Evolutionary conservation across 2,113 vertebrate species (phyloP).

Genomic region (Tylochromis polylepis): DNA sequence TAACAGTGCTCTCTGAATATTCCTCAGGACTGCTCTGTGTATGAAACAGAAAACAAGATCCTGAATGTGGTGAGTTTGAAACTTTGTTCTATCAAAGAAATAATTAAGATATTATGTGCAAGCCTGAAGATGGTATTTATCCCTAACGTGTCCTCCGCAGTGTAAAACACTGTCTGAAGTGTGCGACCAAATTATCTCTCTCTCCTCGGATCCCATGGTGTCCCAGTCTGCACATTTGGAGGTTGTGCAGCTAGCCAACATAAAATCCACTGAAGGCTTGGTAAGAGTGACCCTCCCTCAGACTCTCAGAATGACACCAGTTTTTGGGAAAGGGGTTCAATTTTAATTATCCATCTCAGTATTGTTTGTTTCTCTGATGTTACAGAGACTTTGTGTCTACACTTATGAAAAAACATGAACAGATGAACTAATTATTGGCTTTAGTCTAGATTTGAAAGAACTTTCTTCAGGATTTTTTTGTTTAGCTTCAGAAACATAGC

Average conservation of each 20-base stretch:
- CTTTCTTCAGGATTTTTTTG: neutral
- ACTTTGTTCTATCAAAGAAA: neutral
- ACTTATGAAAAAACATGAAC: neutral
- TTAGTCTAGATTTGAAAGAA: accelerated
- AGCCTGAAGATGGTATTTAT: neutral
- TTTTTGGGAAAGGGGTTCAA: neutral
- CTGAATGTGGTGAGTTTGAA: slow-evolving; percentile 67
- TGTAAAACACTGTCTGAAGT: slow-evolving; percentile 92
- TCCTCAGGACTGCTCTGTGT: slow-evolving; percentile 70
- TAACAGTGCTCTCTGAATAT: slow-evolving; percentile 52
- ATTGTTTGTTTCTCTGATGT: no score
- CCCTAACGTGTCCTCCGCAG: slow-evolving; percentile 58
- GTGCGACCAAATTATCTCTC: slow-evolving; percentile 92
- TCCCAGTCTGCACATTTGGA: slow-evolving; percentile 93
- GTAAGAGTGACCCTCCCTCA: slow-evolving; percentile 71
- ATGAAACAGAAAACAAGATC: slow-evolving; percentile 74
- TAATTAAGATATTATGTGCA: neutral
- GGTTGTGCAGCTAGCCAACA: slow-evolving; percentile 87
- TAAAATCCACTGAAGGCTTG: slow-evolving; percentile 93
- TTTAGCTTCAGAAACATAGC: neutral
- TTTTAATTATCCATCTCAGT: neutral
- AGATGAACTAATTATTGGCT: neutral
- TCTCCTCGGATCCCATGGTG: slow-evolving; percentile 88
- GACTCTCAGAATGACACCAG: neutral
- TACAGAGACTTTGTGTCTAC: neutral